phyloP scores from a whole-genome alignment of 2,797 vertebrate species.

The Chelonia mydas region DNA sequence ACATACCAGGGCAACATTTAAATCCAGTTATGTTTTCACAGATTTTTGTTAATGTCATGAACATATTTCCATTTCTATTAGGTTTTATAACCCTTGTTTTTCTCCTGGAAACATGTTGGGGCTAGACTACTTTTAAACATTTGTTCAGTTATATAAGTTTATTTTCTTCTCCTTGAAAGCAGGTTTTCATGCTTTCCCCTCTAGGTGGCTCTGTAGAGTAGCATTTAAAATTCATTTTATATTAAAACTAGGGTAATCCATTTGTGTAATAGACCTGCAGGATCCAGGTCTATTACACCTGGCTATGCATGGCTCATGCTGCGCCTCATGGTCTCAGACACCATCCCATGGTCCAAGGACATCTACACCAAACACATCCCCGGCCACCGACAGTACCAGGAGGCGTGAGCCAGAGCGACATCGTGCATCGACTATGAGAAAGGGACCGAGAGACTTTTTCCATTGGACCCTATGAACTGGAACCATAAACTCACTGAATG shows the following conservation, averaged over 20 bases:
- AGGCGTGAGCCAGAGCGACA: too few species aligned
- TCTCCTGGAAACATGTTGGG: background rate
- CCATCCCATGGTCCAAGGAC: too few species aligned
- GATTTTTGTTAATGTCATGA: background rate
- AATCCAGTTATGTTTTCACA: background rate
- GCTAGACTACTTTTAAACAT: background rate
- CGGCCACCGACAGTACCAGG: too few species aligned
- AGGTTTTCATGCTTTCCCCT: background rate
- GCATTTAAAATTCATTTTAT: background rate
- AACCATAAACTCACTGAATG: too few species aligned
- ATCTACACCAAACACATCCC: too few species aligned
- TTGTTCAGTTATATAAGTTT: background rate
- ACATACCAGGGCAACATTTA: background rate
- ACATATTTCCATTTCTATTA: background rate
- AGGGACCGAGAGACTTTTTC: too few species aligned
- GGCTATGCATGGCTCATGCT: too few species aligned
- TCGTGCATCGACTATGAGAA: too few species aligned
- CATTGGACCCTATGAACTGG: too few species aligned
- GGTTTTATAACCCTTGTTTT: background rate
- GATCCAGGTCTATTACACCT: too few species aligned
- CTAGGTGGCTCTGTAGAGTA: background rate
- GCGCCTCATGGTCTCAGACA: too few species aligned
- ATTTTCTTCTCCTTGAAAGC: background rate
- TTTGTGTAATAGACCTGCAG: background rate
- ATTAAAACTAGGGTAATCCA: background rate